Base-by-base conservation (phyloP, 2,888 invertebrate species). In the Sepioteuthis lessoniana region DNA sequence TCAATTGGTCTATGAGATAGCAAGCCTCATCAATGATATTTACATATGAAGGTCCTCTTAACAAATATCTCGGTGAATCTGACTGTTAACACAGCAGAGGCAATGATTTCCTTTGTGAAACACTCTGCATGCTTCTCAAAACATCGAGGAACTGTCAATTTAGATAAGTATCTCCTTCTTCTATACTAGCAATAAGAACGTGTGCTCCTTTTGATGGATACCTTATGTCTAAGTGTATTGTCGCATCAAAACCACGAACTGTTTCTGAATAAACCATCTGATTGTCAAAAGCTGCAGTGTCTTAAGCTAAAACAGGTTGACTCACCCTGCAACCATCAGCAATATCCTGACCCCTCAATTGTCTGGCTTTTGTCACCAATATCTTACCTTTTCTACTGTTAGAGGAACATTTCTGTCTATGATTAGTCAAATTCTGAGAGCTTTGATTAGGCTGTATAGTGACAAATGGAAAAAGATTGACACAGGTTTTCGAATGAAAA, bases 251-350 rank as follows among this genome's bases (percentile, higher is more conserved):
- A 35, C n/a, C 19, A 35, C 0, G n/a, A 16, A 35, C 76, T n/a
- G n/a, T 76, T n/a, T 76, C n/a, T n/a, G 76, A 76, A 76, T 76
- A 76, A 76, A 76, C 76, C 16, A n/a, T 76, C 76, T 76, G 76
- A 76, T 76, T 76, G 76, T 13, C 76, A 4, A 10, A n/a, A n/a
- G 76, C 76, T n/a, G 16, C 76, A 7, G 16, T n/a, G 4, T 76
- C 76, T 13, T 35, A 35, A 76, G 3, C 16, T 13, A n/a, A 19
- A 76, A n/a, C 76, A n/a, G n/a, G 76, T 76, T n/a, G n/a, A 0
- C 16, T 76, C n/a, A n/a, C n/a, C n/a, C 16, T 35, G 19, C n/a
- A 76, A 35, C n/a, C n/a, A 35, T 76, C 35, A 10, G 76, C n/a
- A 76, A n/a, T 76, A n/a, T 31, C 31, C 13, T 7, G 31, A 8